phyloP scores from a whole-genome alignment of 2,888 invertebrate genomes.

The Pterostichus madidus region DNA sequence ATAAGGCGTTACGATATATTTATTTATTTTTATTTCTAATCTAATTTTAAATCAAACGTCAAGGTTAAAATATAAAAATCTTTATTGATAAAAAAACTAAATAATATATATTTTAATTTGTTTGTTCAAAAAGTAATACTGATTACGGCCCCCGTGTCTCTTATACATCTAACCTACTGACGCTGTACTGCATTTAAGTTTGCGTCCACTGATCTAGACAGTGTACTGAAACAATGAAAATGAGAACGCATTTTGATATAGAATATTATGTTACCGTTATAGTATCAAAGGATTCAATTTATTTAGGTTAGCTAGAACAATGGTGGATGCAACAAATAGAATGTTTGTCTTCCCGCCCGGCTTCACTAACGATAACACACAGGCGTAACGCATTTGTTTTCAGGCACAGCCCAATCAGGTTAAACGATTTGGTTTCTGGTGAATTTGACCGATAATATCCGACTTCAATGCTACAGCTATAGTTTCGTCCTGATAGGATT shows the following conservation, averaged over 20 bases:
- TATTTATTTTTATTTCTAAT: no score
- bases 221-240: no score
- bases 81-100: no score
- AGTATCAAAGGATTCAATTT: constrained; percentile 35
- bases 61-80: no score
- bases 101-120: no score
- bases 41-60: no score
- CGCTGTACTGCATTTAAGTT: no score
- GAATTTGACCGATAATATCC: constrained; percentile 54
- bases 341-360: constrained; percentile 38
- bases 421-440: constrained; percentile 33
- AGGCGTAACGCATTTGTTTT: constrained; percentile 48
- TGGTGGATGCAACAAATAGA: constrained; percentile 26
- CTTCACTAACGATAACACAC: constrained; percentile 10
- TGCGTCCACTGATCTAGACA: no score
- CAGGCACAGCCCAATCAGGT: constrained; percentile 30
- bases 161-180: no score
- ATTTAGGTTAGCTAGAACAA: constrained; percentile 35
- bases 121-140: no score
- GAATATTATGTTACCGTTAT: not conserved
- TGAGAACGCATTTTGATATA: not conserved
- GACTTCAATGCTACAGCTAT: constrained; percentile 49
- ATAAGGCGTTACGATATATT: no score
- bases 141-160: no score
- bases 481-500: constrained; percentile 48